phyloP scores from a whole-genome alignment of 2,888 invertebrate genomes.

The Cheilosia variabilis region DNA sequence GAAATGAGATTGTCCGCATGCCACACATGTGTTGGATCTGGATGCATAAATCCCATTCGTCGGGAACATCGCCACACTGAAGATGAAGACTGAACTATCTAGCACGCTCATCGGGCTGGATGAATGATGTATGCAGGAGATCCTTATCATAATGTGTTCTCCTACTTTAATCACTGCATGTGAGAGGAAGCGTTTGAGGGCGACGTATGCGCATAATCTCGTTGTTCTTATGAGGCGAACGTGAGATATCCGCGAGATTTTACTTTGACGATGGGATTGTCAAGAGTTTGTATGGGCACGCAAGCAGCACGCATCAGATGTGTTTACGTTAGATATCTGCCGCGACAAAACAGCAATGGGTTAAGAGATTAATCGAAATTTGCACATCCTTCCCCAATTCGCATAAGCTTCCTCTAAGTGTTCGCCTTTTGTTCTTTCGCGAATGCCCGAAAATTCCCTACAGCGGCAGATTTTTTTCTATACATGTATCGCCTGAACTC shows the following conservation, averaged over 20 bases:
- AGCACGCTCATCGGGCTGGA: conserved; percentile 38
- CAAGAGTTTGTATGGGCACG: neutral
- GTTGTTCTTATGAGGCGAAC: conserved; percentile 28
- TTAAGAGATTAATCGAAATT: no score
- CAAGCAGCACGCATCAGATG: neutral
- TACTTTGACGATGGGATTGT: conserved; percentile 9
- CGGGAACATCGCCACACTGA: conserved; percentile 49
- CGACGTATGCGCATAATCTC: conserved; percentile 54
- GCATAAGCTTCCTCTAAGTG: no score
- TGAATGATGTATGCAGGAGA: conserved; percentile 63
- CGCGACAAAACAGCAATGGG: no score
- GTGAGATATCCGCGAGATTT: conserved; percentile 37
- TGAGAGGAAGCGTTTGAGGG: conserved; percentile 10
- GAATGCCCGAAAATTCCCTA: no score
- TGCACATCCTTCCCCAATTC: no score
- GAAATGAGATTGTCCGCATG: conserved; percentile 67
- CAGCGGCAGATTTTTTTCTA: no score
- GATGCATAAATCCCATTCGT: conserved; percentile 53
- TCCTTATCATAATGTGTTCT: conserved; percentile 65
- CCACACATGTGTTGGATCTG: conserved; percentile 62
- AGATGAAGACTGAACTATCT: conserved; percentile 24
- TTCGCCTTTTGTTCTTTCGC: no score
- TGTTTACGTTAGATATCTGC: no score
- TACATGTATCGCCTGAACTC: no score
- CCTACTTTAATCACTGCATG: conserved; percentile 59